Evolutionary conservation across 2,888 invertebrate genomes (phyloP).

Genomic region (Athalia rosae): DNA sequence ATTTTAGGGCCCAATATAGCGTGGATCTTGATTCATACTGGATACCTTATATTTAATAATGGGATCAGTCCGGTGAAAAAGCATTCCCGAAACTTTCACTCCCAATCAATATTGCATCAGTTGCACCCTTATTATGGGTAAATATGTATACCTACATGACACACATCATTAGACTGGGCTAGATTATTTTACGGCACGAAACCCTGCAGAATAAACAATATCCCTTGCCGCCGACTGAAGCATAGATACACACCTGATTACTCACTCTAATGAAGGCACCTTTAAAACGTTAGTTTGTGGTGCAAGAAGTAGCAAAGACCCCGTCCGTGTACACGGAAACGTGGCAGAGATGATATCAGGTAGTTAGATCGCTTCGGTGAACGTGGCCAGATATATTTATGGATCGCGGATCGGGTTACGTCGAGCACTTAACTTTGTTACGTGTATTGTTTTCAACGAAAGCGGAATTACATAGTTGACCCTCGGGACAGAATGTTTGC

Average conservation of each 20-base stretch:
- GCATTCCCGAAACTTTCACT: slow-evolving; percentile 31
- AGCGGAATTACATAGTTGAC: not conserved
- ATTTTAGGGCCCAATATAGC: too few relatives aligned
- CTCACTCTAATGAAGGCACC: slow-evolving; percentile 41
- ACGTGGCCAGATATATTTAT: slow-evolving; percentile 36
- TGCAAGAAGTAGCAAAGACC: slow-evolving; percentile 27
- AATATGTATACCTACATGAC: not conserved
- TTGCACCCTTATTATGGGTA: not conserved
- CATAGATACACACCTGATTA: slow-evolving; percentile 30
- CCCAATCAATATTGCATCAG: slow-evolving; percentile 20
- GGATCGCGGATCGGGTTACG: slow-evolving; percentile 35
- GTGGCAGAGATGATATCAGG: slow-evolving; percentile 26
- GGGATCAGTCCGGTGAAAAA: slow-evolving; percentile 20
- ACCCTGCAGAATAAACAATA: slow-evolving; percentile 1
- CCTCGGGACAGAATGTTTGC: not conserved
- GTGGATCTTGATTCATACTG: too few relatives aligned
- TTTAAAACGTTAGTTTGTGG: slow-evolving; percentile 29
- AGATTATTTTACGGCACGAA: not conserved
- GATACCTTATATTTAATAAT: too few relatives aligned
- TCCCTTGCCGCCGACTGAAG: slow-evolving; percentile 8
- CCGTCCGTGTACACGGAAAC: slow-evolving; percentile 35
- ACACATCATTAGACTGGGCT: too few relatives aligned
- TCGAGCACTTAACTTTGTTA: slow-evolving; percentile 36
- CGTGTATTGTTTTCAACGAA: slow-evolving; percentile 32
- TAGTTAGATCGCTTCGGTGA: slow-evolving; percentile 31